Percentiles rank a stretch among this genome's conserved stretches.
Evolutionary conservation across 2,797 vertebrate species (phyloP).

Genomic region (Valencia hispanica): DNA sequence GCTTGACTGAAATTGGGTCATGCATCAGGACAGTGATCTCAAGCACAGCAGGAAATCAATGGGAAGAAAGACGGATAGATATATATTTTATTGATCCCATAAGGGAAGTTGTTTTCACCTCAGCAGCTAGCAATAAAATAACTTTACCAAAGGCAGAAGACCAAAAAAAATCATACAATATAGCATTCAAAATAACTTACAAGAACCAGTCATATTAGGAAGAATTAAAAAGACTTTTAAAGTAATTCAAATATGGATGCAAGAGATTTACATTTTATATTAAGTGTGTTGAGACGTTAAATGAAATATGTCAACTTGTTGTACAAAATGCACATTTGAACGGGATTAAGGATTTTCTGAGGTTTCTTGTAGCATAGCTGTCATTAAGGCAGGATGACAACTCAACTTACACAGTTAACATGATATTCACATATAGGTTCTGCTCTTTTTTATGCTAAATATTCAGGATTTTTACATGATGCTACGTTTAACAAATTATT

Average conservation of each 20-base stretch:
- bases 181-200: not conserved
- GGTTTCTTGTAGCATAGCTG: not conserved
- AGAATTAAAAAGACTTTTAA: not conserved
- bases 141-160: not conserved
- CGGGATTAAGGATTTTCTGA: not conserved
- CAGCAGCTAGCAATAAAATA: constrained; percentile 2
- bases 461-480: not conserved
- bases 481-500: not conserved
- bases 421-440: not conserved
- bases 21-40: constrained; percentile 12
- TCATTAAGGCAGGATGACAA: not conserved
- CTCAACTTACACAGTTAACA: not conserved
- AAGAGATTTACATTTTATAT: not conserved
- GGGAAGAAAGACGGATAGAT: constrained; percentile 7
- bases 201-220: not conserved
- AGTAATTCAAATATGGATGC: not conserved
- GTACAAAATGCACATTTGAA: not conserved
- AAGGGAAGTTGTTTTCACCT: constrained; percentile 5
- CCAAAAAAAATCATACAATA: not conserved
- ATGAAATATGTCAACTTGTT: not conserved
- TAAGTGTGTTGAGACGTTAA: not conserved
- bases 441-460: not conserved
- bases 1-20: constrained; percentile 10
- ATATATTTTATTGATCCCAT: constrained; percentile 9
- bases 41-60: constrained; percentile 8